A percentile compares a stretch with the other conserved stretches of the same genome.
These are phyloP conservation scores for Patella vulgata DNA, from an alignment of 1,140 invertebrate species.

Conservation along the genomic window DNA sequence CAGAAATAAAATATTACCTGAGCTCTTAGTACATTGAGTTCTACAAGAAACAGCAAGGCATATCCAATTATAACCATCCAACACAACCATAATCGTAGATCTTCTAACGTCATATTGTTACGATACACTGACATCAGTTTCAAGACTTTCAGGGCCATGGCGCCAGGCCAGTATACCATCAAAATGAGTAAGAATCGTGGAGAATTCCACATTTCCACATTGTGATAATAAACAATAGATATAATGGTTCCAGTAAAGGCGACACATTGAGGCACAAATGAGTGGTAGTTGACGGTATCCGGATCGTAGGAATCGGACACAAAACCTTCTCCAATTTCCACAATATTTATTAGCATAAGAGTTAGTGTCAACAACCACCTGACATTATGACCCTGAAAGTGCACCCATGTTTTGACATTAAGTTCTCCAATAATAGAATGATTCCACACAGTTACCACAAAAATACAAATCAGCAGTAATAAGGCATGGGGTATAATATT, in stretches of 20 bases:
- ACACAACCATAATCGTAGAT: constrained; percentile 54
- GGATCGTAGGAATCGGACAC: constrained; percentile 53
- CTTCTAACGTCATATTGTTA: constrained; percentile 42
- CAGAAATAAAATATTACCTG: too few relatives aligned
- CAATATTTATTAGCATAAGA: constrained; percentile 44
- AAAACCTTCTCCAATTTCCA: constrained; percentile 57
- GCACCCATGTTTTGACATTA: constrained; percentile 63
- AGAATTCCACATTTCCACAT: constrained; percentile 64
- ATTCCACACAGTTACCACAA: constrained; percentile 58
- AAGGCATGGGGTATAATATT: constrained; percentile 60
- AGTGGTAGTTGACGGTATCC: constrained; percentile 54
- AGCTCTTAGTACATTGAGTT: constrained; percentile 48
- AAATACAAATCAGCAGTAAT: constrained; percentile 49
- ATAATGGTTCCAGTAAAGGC: constrained; percentile 45
- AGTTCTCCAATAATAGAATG: constrained; percentile 54
- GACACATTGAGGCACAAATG: constrained; percentile 52
- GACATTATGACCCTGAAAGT: constrained; percentile 53
- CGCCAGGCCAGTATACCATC: constrained; percentile 52
- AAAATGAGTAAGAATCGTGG: constrained; percentile 56
- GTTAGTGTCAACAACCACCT: constrained; percentile 51
- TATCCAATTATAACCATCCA: constrained; percentile 52
- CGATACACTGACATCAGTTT: constrained; percentile 50
- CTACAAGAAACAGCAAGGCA: constrained; percentile 44
- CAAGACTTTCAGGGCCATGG: constrained; percentile 47
- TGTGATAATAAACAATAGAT: constrained; percentile 58